Evolutionary conservation across 2,113 vertebrate genomes (phyloP), one percentile per base, ranked within the genome.

Genomic region (Aspiorhynchus laticeps): DNA sequence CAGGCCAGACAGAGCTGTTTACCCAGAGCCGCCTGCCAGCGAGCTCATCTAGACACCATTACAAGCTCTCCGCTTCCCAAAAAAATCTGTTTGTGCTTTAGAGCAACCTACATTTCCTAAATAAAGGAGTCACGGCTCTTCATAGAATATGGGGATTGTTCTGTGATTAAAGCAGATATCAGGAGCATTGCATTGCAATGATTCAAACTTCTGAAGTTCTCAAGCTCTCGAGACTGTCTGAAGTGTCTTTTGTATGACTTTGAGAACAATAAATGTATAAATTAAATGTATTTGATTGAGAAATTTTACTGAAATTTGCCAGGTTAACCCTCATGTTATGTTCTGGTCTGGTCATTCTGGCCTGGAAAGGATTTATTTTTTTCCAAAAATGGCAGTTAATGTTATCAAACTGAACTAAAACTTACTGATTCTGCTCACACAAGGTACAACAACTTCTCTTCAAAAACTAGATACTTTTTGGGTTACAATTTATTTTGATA

Each of bases 1-100:
- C 59, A 28, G 48, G 51, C 87, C 87, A 90, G 88, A 88, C 87
- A 91, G 46, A 85, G 83, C 76, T 91, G 90, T 91, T 91, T 91
- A 89, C 76, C 69, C 74, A 88, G 84, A 85, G 48, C 76, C 79
- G 73, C 56, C 82, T 85, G 87, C 87, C 83, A 88, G 85, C 73
- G 87, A 90, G 85, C 87, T 87, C 88, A 88, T 88, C 87, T 82
- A 86, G 77, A 74, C 76, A 78, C 85, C 88, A 90, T 88, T 87
- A 88, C 86, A 84, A 86, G 82, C 67, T 38, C 63, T 77, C 75
- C 53, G 65, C 10, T 21, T n/a, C 77, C 69, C 85, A n/a, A 26
- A 76, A 76, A 53, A 38, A 59, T 46, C 10, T 77, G 46, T 74
- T 33, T 73, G 75, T 51, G 75, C 75, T 53, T 77, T 31, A 51